Evolutionary conservation across 2,113 vertebrate genomes (phyloP).

Genomic region (Callorhinus ursinus): DNA sequence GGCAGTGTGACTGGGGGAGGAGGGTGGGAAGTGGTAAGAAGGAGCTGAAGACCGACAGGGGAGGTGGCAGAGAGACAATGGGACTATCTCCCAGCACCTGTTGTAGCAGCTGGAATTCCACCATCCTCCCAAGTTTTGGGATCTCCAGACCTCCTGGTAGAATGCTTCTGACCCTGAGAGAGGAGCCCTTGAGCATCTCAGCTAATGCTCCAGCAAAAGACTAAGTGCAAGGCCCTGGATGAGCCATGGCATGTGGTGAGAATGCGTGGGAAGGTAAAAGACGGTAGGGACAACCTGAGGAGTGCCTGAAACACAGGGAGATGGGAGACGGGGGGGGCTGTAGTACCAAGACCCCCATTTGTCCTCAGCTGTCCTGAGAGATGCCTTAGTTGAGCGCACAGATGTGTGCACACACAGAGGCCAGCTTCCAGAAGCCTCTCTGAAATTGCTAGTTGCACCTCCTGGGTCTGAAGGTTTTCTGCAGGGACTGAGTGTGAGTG

Average conservation of each 20-base stretch:
- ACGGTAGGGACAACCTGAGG: no score
- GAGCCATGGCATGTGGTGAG: fast-evolving
- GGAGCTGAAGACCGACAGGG: background rate
- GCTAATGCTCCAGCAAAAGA: background rate
- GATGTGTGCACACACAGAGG: fast-evolving
- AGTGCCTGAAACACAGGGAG: background rate
- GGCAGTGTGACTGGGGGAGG: no score
- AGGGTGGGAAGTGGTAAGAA: no score
- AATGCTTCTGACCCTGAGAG: background rate
- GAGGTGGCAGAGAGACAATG: background rate
- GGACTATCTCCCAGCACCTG: background rate
- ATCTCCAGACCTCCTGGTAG: no score
- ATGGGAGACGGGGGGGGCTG: background rate
- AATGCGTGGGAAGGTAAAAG: background rate
- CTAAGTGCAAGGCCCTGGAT: no score
- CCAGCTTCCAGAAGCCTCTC: background rate
- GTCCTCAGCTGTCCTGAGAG: background rate
- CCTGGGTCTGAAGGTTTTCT: background rate
- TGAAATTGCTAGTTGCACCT: background rate
- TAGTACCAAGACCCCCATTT: background rate
- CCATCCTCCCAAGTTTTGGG: no score
- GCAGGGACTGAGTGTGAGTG: background rate
- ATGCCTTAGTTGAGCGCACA: background rate
- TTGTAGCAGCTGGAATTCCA: background rate
- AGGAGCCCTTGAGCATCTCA: background rate